Evolutionary conservation across 2,888 invertebrate genomes (phyloP), one percentile per base, ranked within the genome.

Genomic region (Spodoptera littoralis): DNA sequence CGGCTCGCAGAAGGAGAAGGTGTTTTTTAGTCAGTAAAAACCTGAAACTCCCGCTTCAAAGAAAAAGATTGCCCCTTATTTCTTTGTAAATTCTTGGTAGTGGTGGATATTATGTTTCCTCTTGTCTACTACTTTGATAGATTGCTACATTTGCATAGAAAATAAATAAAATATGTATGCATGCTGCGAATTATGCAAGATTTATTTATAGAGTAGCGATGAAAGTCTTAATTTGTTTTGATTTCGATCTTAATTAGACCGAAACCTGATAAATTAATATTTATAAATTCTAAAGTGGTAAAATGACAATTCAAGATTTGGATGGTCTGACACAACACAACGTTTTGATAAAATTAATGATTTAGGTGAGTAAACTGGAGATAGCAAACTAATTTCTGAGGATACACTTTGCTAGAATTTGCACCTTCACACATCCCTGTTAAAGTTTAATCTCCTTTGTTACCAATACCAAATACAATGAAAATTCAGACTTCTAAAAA

Each of bases 191-290:
- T 59, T 49, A 24, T 8, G 24, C 9, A 58, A 65, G 42, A 73
- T 36, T 8, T 36, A 36, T 72, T 59, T 71, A 75, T 61, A 45
- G 44, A 51, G 22, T 18, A 22, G 11, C 45, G 5, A 22, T 62
- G 73, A 76, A 73, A 73, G 68, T 77, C 12, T 58, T 51, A 60
- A 65, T 71, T 27, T 53, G 43, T 43, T 60, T 61, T 76, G 65
- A 73, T 71, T 65, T 71, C 49, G 50, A 47, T 41, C 30, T 48
- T 57, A 70, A 74, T 62, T 52, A 59, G 46, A 36, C 53, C 3
- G 2, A 43, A 48, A 1, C 30, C 0, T 36, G 8, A 9, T 36
- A 3, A 6, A 36, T 36, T 5, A 36, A 36, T 36, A 54, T 45
- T 63, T 51, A 75, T 45, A 0, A 70, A 57, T 58, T 36, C n/a